These are phyloP conservation scores for Dascyllus trimaculatus DNA, from an alignment of 2,113 vertebrate species.

Conservation along the genomic window DNA sequence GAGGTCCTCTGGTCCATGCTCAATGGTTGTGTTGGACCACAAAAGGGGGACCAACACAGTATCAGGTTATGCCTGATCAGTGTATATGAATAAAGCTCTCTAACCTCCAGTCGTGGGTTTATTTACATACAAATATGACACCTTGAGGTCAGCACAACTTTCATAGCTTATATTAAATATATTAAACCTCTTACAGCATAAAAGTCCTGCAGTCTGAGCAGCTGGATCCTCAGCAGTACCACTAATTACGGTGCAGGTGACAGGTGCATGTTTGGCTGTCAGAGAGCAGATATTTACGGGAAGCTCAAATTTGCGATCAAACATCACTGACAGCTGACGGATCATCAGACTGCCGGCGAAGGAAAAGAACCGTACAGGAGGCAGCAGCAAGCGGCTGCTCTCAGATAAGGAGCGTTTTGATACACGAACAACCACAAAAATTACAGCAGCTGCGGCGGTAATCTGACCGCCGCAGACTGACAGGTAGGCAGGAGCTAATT, in stretches of 20 bases:
- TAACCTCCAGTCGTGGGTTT: too few relatives aligned
- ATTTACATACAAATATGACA: too few relatives aligned
- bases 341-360: slow-evolving; percentile 4
- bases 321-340: neutral
- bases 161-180: neutral
- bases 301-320: slow-evolving; percentile 1
- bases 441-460: neutral
- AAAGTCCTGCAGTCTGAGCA: too few relatives aligned
- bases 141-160: too few relatives aligned
- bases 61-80: too few relatives aligned
- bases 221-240: too few relatives aligned
- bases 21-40: too few relatives aligned
- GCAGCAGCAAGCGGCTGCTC: neutral
- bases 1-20: too few relatives aligned
- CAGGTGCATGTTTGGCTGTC: neutral
- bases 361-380: neutral
- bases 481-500: neutral
- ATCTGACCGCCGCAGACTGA: neutral
- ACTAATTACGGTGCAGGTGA: neutral
- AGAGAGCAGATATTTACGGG: neutral
- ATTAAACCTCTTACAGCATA: too few relatives aligned
- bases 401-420: neutral
- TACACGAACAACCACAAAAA: neutral
- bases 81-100: too few relatives aligned
- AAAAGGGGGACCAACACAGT: too few relatives aligned